Base-by-base conservation (phyloP, 2,797 vertebrate species). In the Gobio occitaniae region DNA sequence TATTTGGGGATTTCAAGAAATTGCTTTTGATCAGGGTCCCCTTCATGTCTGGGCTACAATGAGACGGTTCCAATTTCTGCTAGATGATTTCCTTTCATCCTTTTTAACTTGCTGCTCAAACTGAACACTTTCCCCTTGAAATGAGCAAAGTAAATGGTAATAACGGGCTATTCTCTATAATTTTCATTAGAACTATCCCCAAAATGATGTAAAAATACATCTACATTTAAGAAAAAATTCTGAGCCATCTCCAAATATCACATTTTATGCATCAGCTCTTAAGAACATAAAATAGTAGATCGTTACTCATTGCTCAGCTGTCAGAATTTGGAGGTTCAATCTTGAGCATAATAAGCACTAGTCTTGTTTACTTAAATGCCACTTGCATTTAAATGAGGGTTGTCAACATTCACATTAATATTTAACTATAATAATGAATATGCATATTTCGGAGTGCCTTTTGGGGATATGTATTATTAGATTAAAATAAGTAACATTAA, bases 61-160 rank as follows among this genome's bases (percentile, higher is more conserved):
- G 36, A 68, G 72, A 77, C 0, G 3, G 50, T 13, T 68, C 10
- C 19, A 32, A 65, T 82, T 65, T 74, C 79, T 56, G 66, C 12
- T 59, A 52, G 71, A 75, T 76, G 16, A 19, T 48, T 44, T 84
- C 69, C n/a, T 76, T 75, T 76, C 21, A 83, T 83, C 59, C 56
- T 65, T 47, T 83, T 72, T 19, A 82, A 50, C 59, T 41, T 50
- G 44, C 13, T 3, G 4, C 36, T 56, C 15, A 74, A 75, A 52
- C 61, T 19, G 61, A 75, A 48, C 36, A n/a, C 59, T 48, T 63
- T 83, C 8, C 9, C 12, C 32, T 65, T 65, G 7, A 83, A 75
- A 74, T 54, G 15, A 75, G 41, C 4, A 1, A 32, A 65, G 41
- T 68, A 52, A 65, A 29, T 41, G 44, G 9, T n/a, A 74, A 52